Evolutionary conservation across 1,140 invertebrate genomes (phyloP), one percentile per base, ranked within the genome.

Genomic region (Nebria ingens): DNA sequence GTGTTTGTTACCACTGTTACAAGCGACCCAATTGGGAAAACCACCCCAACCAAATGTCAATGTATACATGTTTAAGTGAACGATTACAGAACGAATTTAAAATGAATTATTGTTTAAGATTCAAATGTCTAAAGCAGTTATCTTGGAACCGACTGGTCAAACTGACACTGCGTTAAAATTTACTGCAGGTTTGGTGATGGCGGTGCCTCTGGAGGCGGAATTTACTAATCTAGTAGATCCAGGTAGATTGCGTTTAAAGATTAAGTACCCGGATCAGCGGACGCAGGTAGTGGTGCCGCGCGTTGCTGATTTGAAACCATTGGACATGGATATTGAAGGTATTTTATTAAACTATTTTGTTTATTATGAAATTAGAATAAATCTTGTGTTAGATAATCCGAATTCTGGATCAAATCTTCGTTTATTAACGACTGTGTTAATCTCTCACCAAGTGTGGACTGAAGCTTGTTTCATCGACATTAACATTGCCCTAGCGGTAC

Each of bases 241-340:
- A 1, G 73, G 73, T 55, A 77, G 82, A 56, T 73, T 97, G 51
- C 76, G 91, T 55, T 80, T 97, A 21, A 87, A 87, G 72, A 81
- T 96, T 13, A 86, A 90, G 61, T 96, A 95, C 75, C 93, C 93
- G 2, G 93, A 97, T 76, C 88, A 93, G 65, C 84, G 87, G 65
- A 82, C 83, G 19, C 89, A 95, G 68, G 74, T 93, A 25, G 76
- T 93, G 21, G 76, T 89, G 55, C 92, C 91, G 0, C 77, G 82
- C 57, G 74, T 80, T 15, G 79, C 81, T 29, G 85, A 89, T 66
- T 70, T 89, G 50, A 78, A 83, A 21, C 75, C 76, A 29, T 73
- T 79, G 4, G 69, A 78, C 58, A 56, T 61, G 19, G 68, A 71
- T 40, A 58, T 58, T 55, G 55, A 61, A 60, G 64, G 64, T 65